Evolutionary conservation across 2,797 vertebrate species (phyloP), one percentile per base, ranked within the genome.

Genomic region (Parotocinclus haroldoi): DNA sequence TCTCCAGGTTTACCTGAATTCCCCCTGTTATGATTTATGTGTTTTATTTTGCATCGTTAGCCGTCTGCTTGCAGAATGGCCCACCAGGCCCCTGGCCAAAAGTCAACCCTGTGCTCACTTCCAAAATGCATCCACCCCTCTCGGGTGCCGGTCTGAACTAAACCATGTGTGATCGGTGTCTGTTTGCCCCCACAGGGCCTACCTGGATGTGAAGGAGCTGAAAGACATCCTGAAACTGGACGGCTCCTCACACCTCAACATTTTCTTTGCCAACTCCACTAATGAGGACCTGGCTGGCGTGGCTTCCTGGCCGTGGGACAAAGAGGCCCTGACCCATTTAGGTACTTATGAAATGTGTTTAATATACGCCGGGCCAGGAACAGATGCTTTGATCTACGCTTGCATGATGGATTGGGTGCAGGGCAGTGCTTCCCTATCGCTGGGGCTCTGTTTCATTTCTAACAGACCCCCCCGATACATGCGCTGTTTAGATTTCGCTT

Each of bases 271-370:
- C 84, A 99, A 98, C 80, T 98, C 95, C 44, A 96, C 96, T 0
- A 95, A 98, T 83, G 95, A 98, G 84, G 95, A 97, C 79, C 88
- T 99, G 82, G 97, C 95, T 16, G 97, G 97, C 74, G 93, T 97
- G 70, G 95, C 96, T 76, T 98, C 96, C 79, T 99, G 96, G 94
- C 97, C 97, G 0, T 99, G 97, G 97, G 96, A 99, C 88, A 99
- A 99, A 81, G 96, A 98, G 80, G 96, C 94, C 63, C 89, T 99
- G 71, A 94, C 97, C 78, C 94, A 98, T 89, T 89, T 98, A 84
- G 97, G 97, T 99, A 89, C 48, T 68, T 64, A 65, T 12, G 56
- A 63, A 63, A 42, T 1, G 17, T 66, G 38, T 48, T 42, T 49
- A 11, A 58, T 51, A 46, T 17, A 50, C 55, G 7, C 36, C 52